Base-by-base conservation (phyloP, 1,140 invertebrate genomes). In the Copidosoma floridanum region DNA sequence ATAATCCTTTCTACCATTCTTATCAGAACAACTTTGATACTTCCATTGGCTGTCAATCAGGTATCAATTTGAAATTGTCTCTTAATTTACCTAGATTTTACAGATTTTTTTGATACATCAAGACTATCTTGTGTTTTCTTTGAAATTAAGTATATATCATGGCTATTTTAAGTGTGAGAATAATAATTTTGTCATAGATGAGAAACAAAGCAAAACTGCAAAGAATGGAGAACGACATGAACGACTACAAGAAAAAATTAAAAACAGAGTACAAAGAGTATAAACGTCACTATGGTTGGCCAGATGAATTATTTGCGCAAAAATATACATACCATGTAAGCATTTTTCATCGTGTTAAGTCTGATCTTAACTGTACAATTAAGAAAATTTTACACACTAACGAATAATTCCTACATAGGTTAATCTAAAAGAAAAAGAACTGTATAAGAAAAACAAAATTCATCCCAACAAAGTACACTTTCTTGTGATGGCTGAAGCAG, bases 401-500 rank as follows among this genome's bases (percentile, higher is more conserved):
- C n/a, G n/a, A 46, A 5, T 24, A 24, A n/a, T 26, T 46, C 44
- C 26, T 0, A 24, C 14, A n/a, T 46, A 14, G 18, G 16, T n/a
- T n/a, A 11, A 90, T 85, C 68, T 92, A 24, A 88, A 86, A 64
- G 88, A 88, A 64, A 84, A 91, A 71, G 84, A 84, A 84, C 55
- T 82, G 85, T 23, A 76, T 94, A 38, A 55, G 80, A 88, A 4
- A 82, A 88, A 65, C 89, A 96, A 44, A 95, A 96, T 75, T 95
- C 93, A 96, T 82, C 93, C 93, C n/a, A 80, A 89, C 40, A 95
- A 95, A 82, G 84, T 85, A 6, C 77, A 82, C 41, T 73, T 92
- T 26, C 72, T 92, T 1, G 67, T 89, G 35, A 85, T 86, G 81
- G 81, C 92, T 56, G 92, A 95, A 84, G 80, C 95, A 60, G 92